Evolutionary conservation across 2,113 vertebrate genomes (phyloP).

Genomic region (Phainopepla nitens): DNA sequence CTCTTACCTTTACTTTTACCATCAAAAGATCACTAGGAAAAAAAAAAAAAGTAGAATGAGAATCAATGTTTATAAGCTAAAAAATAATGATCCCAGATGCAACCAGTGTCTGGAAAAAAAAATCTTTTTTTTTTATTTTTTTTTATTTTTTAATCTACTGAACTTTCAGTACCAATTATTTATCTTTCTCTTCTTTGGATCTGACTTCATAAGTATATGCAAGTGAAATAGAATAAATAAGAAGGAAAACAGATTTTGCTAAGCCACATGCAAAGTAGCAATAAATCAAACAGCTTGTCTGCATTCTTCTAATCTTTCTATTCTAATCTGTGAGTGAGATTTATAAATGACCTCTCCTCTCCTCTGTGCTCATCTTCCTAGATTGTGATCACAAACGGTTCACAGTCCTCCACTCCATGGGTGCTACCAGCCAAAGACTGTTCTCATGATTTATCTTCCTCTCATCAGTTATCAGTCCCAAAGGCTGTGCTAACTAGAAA

Average conservation of each 20-base stretch:
- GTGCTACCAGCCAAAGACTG: constrained; percentile 14
- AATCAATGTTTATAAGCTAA: constrained; percentile 6
- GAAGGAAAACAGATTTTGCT: constrained; percentile 47
- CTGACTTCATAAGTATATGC: constrained; percentile 48
- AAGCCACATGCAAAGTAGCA: constrained; percentile 56
- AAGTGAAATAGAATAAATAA: constrained; percentile 46
- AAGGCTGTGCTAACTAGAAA: neutral
- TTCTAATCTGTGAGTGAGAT: constrained; percentile 59
- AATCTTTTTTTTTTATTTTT: neutral
- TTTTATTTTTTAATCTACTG: neutral
- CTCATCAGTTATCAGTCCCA: constrained; percentile 14
- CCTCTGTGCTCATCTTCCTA: constrained; percentile 32
- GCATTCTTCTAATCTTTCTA: constrained; percentile 60
- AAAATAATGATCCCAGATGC: constrained; percentile 28
- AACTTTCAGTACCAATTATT: constrained; percentile 49
- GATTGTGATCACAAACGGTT: constrained; percentile 43
- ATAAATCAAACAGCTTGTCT: constrained; percentile 60
- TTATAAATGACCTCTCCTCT: constrained; percentile 54
- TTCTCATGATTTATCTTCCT: constrained; percentile 21
- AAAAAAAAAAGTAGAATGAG: neutral
- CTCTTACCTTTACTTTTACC: constrained; percentile 23
- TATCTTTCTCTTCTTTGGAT: constrained; percentile 34
- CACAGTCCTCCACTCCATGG: constrained; percentile 42
- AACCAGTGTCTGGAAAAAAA: neutral
- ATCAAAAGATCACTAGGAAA: neutral